These are phyloP conservation scores for Fragum sueziense DNA, from an alignment of 2,888 invertebrate genomes.

Conservation along the genomic window DNA sequence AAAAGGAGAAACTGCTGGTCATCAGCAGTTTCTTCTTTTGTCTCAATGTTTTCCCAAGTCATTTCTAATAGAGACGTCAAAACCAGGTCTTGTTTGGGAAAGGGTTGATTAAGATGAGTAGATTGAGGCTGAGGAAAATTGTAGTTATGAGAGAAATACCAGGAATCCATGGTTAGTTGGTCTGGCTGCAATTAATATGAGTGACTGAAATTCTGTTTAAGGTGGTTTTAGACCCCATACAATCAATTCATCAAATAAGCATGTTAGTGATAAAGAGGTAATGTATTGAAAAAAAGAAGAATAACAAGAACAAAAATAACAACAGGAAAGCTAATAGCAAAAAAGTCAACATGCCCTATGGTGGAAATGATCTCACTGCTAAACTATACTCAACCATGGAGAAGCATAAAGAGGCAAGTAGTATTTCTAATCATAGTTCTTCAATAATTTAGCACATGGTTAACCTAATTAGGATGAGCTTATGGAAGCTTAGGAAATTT, in stretches of 20 bases:
- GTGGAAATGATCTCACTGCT: conserved; percentile 92
- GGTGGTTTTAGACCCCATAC: neutral
- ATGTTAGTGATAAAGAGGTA: no score
- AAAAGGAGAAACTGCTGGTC: no score
- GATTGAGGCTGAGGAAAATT: no score
- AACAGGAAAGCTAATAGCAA: conserved; percentile 95
- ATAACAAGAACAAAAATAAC: conserved; percentile 97
- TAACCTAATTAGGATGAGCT: no score
- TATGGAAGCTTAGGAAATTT: no score
- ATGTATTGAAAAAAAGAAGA: conserved; percentile 93
- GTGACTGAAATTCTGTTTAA: neutral
- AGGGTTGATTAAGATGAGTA: no score
- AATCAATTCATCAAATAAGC: no score
- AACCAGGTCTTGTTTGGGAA: no score
- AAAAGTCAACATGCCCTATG: conserved; percentile 96
- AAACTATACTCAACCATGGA: conserved; percentile 99
- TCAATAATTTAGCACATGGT: neutral
- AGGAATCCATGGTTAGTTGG: neutral
- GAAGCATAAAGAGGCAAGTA: conserved; percentile 96
- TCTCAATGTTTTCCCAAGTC: no score
- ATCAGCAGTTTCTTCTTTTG: no score
- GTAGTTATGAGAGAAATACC: neutral
- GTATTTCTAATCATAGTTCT: neutral
- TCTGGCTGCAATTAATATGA: neutral
- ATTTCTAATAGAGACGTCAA: no score